phyloP scores from a whole-genome alignment of 2,888 invertebrate species.

The Theristus sp. region DNA sequence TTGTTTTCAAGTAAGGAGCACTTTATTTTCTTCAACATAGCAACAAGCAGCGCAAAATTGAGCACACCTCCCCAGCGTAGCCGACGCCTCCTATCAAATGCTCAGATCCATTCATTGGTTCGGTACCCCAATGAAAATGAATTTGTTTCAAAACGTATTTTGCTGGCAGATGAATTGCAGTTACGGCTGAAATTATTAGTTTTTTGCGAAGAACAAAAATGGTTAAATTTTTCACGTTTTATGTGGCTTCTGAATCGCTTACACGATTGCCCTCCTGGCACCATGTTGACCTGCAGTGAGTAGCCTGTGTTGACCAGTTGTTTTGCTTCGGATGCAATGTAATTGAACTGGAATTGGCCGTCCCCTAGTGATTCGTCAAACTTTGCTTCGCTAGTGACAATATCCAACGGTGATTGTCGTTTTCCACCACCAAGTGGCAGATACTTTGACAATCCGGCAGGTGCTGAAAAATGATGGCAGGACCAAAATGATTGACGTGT shows the following conservation, averaged over 20 bases:
- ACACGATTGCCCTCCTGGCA: too few species aligned
- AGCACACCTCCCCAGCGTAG: constrained; percentile 5
- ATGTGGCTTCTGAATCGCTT: too few species aligned
- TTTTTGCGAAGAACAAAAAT: too few species aligned
- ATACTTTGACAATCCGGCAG: constrained; percentile 15
- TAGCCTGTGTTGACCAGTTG: constrained; percentile 5
- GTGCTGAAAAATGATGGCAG: neutral
- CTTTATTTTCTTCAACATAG: too few species aligned
- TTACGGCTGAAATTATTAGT: constrained; percentile 5
- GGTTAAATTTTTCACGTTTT: too few species aligned
- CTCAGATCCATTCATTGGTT: constrained; percentile 29
- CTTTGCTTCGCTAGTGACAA: constrained; percentile 2
- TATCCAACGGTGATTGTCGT: constrained; percentile 9
- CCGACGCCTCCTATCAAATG: constrained; percentile 23
- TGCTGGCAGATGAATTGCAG: constrained; percentile 1
- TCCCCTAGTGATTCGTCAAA: constrained; percentile 8
- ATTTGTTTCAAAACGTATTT: constrained; percentile 5
- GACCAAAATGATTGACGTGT: too few species aligned
- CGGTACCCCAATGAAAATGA: constrained; percentile 10
- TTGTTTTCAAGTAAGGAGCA: too few species aligned
- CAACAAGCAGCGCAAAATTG: too few species aligned
- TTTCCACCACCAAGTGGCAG: constrained; percentile 6
- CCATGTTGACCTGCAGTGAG: neutral
- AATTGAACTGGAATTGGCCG: constrained; percentile 8
- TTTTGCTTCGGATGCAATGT: constrained; percentile 1